Evolutionary conservation across 2,888 invertebrate genomes (phyloP).

Genomic region (Orthosia gothica): DNA sequence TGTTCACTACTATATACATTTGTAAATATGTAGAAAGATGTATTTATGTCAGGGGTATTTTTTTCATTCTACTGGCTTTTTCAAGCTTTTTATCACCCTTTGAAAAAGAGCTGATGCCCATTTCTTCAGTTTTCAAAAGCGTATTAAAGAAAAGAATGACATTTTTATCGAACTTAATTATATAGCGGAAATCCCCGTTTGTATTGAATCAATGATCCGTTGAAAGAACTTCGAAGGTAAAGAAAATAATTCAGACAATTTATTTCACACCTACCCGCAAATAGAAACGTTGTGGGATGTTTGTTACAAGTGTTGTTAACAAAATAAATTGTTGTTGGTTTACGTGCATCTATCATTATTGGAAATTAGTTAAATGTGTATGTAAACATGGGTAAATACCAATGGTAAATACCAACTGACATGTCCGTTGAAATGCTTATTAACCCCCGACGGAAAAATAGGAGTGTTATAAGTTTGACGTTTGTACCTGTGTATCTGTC

Average conservation of each 20-base stretch:
- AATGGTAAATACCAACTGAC: no score
- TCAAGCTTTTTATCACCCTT: no score
- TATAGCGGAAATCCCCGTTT: background rate
- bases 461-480: no score
- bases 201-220: background rate
- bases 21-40: no score
- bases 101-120: no score
- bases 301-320: constrained; percentile 7
- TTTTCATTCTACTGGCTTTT: no score
- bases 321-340: background rate
- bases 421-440: no score
- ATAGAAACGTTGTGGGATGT: background rate
- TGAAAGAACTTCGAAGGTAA: background rate
- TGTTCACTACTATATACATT: no score
- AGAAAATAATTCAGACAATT: background rate
- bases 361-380: constrained; percentile 22
- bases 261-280: constrained; percentile 25
- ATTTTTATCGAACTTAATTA: background rate
- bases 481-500: no score
- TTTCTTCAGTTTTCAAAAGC: background rate
- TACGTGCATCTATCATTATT: constrained; percentile 13
- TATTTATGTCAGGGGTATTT: no score
- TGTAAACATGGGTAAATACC: background rate
- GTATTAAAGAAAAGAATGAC: background rate
- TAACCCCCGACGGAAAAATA: no score